A percentile compares a stretch with the other conserved stretches of the same genome.
phyloP scores from a whole-genome alignment of 2,113 vertebrate genomes.

The Lophochroa leadbeateri region DNA sequence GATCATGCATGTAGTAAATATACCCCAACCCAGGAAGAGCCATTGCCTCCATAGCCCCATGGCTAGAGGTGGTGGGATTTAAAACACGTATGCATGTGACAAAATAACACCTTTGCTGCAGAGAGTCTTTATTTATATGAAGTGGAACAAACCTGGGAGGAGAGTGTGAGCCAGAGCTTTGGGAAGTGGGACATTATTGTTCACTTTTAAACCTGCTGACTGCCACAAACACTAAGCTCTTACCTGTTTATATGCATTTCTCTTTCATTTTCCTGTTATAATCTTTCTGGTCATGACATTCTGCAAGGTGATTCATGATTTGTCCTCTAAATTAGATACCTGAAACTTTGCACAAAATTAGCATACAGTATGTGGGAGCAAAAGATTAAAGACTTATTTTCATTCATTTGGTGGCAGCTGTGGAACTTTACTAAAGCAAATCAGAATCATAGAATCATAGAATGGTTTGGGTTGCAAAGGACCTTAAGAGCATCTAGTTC shows the following conservation, averaged over 20 bases:
- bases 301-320: background rate
- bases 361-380: background rate
- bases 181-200: accelerated
- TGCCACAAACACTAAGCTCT: background rate
- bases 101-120: background rate
- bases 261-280: background rate
- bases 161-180: background rate
- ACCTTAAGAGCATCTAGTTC: background rate
- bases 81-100: background rate
- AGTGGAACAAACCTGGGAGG: background rate
- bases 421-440: background rate
- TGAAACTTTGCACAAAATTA: background rate
- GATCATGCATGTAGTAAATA: background rate
- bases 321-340: background rate
- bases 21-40: background rate
- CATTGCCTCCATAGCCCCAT: background rate
- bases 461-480: background rate
- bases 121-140: accelerated
- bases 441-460: background rate
- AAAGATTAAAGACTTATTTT: background rate
- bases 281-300: background rate
- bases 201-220: background rate
- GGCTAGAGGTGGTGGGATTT: background rate
- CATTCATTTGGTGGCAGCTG: background rate
- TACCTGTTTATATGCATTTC: accelerated